These are phyloP conservation scores for Pollimyrus isidori DNA, from an alignment of 2,113 vertebrate genomes.

Conservation along the genomic window DNA sequence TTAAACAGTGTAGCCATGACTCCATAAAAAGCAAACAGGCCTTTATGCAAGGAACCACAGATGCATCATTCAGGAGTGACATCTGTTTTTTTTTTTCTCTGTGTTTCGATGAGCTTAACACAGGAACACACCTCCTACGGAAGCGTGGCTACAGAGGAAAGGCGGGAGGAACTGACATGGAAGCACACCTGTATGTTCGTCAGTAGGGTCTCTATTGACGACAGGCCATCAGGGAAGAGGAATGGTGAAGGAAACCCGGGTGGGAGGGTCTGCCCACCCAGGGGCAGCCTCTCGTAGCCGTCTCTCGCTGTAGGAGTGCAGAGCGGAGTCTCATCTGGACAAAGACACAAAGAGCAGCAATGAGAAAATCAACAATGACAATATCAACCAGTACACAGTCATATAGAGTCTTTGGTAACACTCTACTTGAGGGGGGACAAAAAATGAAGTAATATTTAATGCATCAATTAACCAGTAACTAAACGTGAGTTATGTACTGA, in stretches of 20 bases:
- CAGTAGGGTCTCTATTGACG: constrained; percentile 98
- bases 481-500: neutral
- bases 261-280: constrained; percentile 86
- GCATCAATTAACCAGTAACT: neutral
- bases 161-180: constrained; percentile 21
- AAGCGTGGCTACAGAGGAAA: neutral
- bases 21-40: neutral
- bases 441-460: neutral
- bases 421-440: neutral
- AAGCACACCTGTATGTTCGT: constrained; percentile 91
- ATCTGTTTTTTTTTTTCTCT: neutral
- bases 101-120: neutral
- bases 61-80: constrained; percentile 7
- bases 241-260: constrained; percentile 96
- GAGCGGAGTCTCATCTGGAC: constrained; percentile 84
- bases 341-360: constrained; percentile 24
- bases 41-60: neutral
- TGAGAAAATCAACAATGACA: constrained; percentile 13
- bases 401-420: neutral
- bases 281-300: constrained; percentile 92
- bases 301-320: constrained; percentile 96
- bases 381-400: neutral
- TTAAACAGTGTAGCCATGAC: neutral
- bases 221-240: constrained; percentile 94
- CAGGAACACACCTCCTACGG: neutral